Percentiles rank a stretch among this genome's conserved stretches.
Evolutionary conservation across 2,888 invertebrate species (phyloP).

Genomic region (Barypeithes pellucidus): DNA sequence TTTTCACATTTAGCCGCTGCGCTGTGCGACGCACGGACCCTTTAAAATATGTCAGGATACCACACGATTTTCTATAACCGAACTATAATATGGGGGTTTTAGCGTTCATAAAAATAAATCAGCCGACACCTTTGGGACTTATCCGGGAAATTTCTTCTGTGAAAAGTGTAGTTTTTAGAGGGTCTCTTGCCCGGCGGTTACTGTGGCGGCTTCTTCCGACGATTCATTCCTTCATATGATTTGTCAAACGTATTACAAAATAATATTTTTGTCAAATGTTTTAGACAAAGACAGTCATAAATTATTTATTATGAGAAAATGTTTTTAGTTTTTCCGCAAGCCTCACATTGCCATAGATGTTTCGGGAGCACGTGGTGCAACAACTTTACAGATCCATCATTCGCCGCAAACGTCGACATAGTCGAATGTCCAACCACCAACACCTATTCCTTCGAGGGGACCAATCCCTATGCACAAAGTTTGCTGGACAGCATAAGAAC

Average conservation of each 20-base stretch:
- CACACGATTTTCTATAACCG: not conserved
- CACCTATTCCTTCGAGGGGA: not conserved
- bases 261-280: too few species aligned
- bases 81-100: not conserved
- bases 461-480: not conserved
- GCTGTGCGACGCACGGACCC: not conserved
- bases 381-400: slow-evolving; percentile 29
- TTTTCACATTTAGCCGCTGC: too few species aligned
- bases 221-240: too few species aligned
- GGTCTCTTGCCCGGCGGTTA: not conserved
- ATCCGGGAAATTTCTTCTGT: not conserved
- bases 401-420: slow-evolving; percentile 17
- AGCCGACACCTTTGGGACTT: not conserved
- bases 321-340: slow-evolving; percentile 19
- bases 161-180: not conserved
- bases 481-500: slow-evolving; percentile 5
- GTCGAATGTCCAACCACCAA: slow-evolving; percentile 23
- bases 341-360: slow-evolving; percentile 37
- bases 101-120: not conserved
- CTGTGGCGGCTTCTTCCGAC: too few species aligned
- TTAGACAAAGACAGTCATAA: too few species aligned
- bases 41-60: not conserved
- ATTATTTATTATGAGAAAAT: too few species aligned
- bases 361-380: slow-evolving; percentile 43
- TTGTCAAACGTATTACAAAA: too few species aligned